These are phyloP conservation scores for Ryuthela nishihirai DNA, from an alignment of 2,888 invertebrate genomes.

Conservation along the genomic window DNA sequence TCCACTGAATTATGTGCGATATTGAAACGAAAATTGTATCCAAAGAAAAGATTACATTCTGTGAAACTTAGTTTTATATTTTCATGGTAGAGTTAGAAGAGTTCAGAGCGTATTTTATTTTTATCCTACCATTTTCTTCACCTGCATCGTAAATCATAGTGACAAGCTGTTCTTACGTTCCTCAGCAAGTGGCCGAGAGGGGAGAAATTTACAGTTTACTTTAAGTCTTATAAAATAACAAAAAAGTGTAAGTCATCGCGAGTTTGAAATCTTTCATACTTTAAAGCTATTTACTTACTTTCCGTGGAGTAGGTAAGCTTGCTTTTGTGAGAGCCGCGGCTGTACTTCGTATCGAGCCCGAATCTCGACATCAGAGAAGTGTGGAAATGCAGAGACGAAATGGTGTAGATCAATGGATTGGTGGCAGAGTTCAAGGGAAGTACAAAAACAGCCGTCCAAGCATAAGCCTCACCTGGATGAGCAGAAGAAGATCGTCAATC, in stretches of 20 bases:
- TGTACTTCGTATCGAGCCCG: slow-evolving; percentile 15
- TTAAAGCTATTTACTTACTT: slow-evolving; percentile 4
- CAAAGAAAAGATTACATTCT: too few relatives aligned
- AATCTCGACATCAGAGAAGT: slow-evolving; percentile 20
- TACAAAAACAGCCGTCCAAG: slow-evolving; percentile 47
- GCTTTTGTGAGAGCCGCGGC: slow-evolving; percentile 14
- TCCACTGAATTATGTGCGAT: too few relatives aligned
- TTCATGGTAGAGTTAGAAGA: neutral
- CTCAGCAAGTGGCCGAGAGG: neutral
- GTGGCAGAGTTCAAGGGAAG: slow-evolving; percentile 46
- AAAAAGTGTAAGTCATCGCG: too few relatives aligned
- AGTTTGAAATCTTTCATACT: too few relatives aligned
- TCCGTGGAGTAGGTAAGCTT: slow-evolving; percentile 13
- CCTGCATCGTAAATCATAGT: neutral
- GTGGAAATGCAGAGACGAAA: slow-evolving; percentile 41
- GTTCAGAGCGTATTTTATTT: neutral
- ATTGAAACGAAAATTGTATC: too few relatives aligned
- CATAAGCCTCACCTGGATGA: slow-evolving; percentile 45
- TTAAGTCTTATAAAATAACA: neutral
- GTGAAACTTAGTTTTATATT: too few relatives aligned
- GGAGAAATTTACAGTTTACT: neutral
- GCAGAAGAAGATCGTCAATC: too few relatives aligned
- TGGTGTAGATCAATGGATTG: slow-evolving; percentile 46
- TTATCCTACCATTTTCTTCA: neutral
- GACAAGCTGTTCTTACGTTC: neutral